A percentile compares a stretch with the other conserved stretches of the same genome.
These are phyloP conservation scores for Platichthys stellatus DNA, from an alignment of 2,113 vertebrate species.

Conservation along the genomic window DNA sequence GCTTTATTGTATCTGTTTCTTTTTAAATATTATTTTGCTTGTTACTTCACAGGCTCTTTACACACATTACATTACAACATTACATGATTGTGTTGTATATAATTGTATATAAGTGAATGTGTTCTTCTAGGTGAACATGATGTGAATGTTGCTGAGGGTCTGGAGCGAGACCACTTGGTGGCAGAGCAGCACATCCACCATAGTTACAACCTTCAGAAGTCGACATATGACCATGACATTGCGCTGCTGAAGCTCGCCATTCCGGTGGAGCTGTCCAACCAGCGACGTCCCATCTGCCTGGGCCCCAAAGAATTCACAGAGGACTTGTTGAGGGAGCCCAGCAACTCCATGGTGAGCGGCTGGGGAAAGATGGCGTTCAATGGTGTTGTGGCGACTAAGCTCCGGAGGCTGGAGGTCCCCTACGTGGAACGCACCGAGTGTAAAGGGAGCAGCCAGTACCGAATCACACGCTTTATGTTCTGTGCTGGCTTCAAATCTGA, in stretches of 20 bases:
- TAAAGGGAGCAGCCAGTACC: conserved; percentile 83
- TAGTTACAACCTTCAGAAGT: conserved; percentile 72
- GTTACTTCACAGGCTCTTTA: not conserved
- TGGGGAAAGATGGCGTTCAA: conserved; percentile 83
- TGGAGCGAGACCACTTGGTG: conserved; percentile 82
- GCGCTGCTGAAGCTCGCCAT: conserved; percentile 87
- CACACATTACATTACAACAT: too few relatives aligned
- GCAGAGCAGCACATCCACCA: conserved; percentile 74
- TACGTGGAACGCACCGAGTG: conserved; percentile 86
- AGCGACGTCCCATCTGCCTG: conserved; percentile 88
- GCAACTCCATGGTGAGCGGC: conserved; percentile 87
- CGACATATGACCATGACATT: conserved; percentile 88
- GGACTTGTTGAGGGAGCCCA: conserved; percentile 72
- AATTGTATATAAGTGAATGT: not conserved
- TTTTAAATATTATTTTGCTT: not conserved
- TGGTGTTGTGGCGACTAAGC: conserved; percentile 76
- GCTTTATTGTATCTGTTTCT: not conserved
- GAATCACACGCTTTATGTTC: conserved; percentile 90
- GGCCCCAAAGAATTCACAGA: conserved; percentile 88
- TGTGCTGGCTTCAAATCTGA: conserved; percentile 84
- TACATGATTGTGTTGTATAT: too few relatives aligned
- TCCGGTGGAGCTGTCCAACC: conserved; percentile 80
- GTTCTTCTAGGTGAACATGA: conserved; percentile 86
- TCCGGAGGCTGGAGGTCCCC: conserved; percentile 88
- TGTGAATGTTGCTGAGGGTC: conserved; percentile 67